Base-by-base conservation (phyloP, 2,797 vertebrate genomes). In the Spinus olivaceus region DNA sequence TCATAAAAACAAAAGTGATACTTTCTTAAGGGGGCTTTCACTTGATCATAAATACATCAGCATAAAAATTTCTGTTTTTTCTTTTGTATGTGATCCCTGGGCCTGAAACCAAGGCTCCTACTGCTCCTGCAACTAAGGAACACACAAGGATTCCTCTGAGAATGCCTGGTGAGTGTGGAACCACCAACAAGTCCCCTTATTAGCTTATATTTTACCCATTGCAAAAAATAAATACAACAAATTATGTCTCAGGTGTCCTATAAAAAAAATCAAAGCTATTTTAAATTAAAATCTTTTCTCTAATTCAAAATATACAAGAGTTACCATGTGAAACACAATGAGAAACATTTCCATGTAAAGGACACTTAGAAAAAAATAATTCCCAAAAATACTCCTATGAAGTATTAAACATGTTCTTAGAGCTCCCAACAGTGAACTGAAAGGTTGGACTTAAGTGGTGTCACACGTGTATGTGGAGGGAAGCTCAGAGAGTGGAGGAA, bases 221-320 rank as follows among this genome's bases (percentile, higher is more conserved):
- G 56, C 49, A 61, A 78, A 70, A 70, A 83, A 92, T 87, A 94
- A 89, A 93, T 87, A 87, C 2, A 86, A 70, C 46, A 57, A 69
- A 76, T 22, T 39, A 51, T 18, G 72, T 47, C 77, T 86, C 27
- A 81, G 57, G 30, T 30, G n/a, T 61, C 53, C 39, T 51, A 9
- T 49, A 33, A 66, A 44, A 44, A 41, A 89, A 80, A 30, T 57
- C 16, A 80, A 77, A 82, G 70, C 13, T 10, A 41, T 49, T 77
- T 82, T 82, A 91, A 80, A 82, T 72, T 88, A 85, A 81, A 81
- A 47, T 25, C 2, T 76, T 51, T 39, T 47, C 56, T 8, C 28
- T 76, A 79, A 91, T 57, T 30, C 30, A 74, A 93, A 89, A 83
- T n/a, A 81, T 35, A 87, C 78, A 88, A 50, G 41, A 71, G 57